Percentiles rank a stretch among this genome's conserved stretches.
Conservation (phyloP, 2,888 invertebrate genomes). For the Orgyia antiqua region DNA sequence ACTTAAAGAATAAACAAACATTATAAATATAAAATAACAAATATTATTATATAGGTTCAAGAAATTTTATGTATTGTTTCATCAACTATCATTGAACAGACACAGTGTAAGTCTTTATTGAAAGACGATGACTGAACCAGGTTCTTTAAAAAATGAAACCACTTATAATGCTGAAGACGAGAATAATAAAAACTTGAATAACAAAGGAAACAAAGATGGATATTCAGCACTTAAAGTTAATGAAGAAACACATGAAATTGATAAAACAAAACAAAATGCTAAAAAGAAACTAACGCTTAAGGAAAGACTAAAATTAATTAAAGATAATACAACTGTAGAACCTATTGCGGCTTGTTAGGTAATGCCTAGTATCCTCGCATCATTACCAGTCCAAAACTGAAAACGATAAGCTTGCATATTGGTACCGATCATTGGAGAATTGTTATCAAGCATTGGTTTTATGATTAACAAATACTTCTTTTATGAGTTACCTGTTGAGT, state of each 20-base stretch:
- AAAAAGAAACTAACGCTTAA: constrained; percentile 15
- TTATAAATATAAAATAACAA: constrained; percentile 16
- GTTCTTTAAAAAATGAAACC: constrained; percentile 12
- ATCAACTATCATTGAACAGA: constrained; percentile 9
- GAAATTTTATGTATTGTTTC: constrained; percentile 22
- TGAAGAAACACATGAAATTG: not conserved
- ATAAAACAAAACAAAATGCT: constrained; percentile 7
- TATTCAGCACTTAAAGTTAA: no score
- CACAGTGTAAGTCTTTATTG: constrained; percentile 9
- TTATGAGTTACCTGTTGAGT: constrained; percentile 87
- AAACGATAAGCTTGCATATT: constrained; percentile 88
- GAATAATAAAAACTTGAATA: constrained; percentile 24
- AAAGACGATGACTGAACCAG: constrained; percentile 9
- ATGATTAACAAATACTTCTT: constrained; percentile 88
- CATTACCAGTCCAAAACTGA: constrained; percentile 29
- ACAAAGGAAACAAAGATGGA: no score
- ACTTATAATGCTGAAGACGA: constrained; percentile 16
- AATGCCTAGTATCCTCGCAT: constrained; percentile 75
- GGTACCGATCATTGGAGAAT: constrained; percentile 88
- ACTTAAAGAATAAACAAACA: no score
- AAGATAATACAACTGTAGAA: constrained; percentile 82
- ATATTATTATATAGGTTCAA: no score
- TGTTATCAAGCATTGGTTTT: constrained; percentile 85
- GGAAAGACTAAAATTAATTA: constrained; percentile 40
- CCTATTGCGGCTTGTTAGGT: constrained; percentile 85